These are phyloP conservation scores for Theocolax elegans DNA, from an alignment of 1,140 invertebrate species.

Conservation along the genomic window DNA sequence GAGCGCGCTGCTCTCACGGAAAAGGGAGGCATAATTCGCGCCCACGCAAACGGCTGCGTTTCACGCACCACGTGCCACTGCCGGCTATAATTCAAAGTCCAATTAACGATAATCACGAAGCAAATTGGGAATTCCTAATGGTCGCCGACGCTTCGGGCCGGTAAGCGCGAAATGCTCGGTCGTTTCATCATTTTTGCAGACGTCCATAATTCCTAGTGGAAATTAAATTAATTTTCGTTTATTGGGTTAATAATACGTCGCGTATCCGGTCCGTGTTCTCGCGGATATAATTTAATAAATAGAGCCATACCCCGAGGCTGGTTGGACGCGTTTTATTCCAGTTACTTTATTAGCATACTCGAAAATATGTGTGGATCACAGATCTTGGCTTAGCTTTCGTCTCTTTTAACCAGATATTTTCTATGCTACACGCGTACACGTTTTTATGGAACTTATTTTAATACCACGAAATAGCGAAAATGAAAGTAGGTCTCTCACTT, in stretches of 20 bases:
- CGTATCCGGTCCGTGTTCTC: neutral
- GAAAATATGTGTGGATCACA: too few species aligned
- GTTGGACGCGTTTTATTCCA: too few species aligned
- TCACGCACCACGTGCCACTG: slow-evolving; percentile 5
- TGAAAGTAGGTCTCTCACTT: too few species aligned
- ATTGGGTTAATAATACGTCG: slow-evolving; percentile 43
- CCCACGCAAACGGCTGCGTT: neutral
- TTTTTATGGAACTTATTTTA: too few species aligned
- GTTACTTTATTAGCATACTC: too few species aligned
- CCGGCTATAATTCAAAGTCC: slow-evolving; percentile 55
- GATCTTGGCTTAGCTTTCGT: too few species aligned
- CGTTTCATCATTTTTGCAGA: slow-evolving; percentile 51
- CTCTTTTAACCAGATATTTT: too few species aligned
- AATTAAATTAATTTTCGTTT: slow-evolving; percentile 51
- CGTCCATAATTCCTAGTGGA: slow-evolving; percentile 42
- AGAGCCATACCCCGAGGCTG: too few species aligned
- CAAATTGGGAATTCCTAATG: slow-evolving; percentile 60
- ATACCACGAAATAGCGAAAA: too few species aligned
- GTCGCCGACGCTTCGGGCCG: neutral
- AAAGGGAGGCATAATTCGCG: slow-evolving; percentile 54
- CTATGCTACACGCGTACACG: too few species aligned
- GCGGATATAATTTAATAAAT: too few species aligned
- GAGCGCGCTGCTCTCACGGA: slow-evolving; percentile 24
- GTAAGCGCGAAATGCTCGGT: too few species aligned
- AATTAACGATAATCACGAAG: slow-evolving; percentile 62